Evolutionary conservation across 2,888 invertebrate species (phyloP).

Genomic region (Steinernema hermaphroditum): DNA sequence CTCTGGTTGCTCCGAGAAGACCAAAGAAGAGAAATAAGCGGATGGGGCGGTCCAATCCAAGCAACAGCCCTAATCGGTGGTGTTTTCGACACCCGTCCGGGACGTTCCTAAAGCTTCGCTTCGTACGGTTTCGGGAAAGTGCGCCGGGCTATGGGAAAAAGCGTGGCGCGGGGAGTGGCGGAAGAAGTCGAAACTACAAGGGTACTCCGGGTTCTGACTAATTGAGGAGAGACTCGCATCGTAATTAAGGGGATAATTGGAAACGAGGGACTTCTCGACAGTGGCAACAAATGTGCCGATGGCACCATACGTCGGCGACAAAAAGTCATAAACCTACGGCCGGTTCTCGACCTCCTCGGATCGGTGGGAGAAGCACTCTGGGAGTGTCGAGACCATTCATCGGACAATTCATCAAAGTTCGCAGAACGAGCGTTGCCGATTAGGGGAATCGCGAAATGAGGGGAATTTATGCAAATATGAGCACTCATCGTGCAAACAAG

Average conservation of each 20-base stretch:
- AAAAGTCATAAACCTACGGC: too few species aligned
- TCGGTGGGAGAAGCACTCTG: neutral
- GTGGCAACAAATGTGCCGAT: neutral
- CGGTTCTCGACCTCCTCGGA: neutral
- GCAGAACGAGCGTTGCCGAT: neutral
- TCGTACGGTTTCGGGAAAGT: too few species aligned
- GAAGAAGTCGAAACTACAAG: neutral
- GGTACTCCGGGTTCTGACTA: neutral
- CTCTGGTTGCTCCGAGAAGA: too few species aligned
- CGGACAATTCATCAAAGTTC: constrained; percentile 2
- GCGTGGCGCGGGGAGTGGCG: too few species aligned
- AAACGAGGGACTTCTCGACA: neutral
- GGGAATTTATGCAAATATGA: constrained; percentile 16
- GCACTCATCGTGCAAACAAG: neutral
- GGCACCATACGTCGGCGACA: neutral
- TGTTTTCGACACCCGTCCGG: too few species aligned
- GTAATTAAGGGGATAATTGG: neutral
- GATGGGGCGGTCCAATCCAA: too few species aligned
- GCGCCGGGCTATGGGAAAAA: too few species aligned
- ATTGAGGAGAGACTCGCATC: neutral
- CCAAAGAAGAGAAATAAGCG: too few species aligned
- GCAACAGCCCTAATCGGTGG: too few species aligned
- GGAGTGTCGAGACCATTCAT: neutral
- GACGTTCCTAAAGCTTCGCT: too few species aligned
- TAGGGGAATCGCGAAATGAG: neutral